Base-by-base conservation (phyloP, 53 echinoderm and acorn worm genomes). In the Luidia sarsii region DNA sequence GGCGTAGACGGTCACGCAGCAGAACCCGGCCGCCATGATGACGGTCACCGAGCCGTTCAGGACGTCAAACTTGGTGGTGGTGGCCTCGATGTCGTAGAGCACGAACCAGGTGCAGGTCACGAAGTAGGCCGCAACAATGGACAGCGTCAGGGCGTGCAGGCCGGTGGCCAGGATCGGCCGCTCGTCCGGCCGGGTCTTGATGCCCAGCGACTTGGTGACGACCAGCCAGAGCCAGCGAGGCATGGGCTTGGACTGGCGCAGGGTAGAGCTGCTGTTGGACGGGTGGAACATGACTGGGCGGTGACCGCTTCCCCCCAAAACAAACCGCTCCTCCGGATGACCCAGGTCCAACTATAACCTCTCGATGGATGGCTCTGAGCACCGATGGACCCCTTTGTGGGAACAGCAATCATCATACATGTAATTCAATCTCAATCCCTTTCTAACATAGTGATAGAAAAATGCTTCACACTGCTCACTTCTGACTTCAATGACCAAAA, bases 1-100 rank as follows among this genome's bases (percentile, higher is more conserved):
- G 51, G 90, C 92, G 48, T 92, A 92, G 19, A 92, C 34, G 10
- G 84, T 85, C 24, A 92, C 53, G 6, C 70, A 82, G 24, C 81
- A 88, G 72, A 91, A 95, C 0, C 90, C 90, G 52, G 90, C 71
- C 1, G 95, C 86, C 92, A 95, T 88, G 48, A 85, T 39, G 52
- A 95, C 53, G 25, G 82, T 95, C 51, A 95, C 82, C 10, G 92
- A 90, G n/a, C 90, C 92, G 31, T 87, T 95, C 9, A 95, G 75
- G 24, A 92, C 92, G 22, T 95, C 95, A 49, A 80, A 95, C 36
- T 85, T 85, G 33, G 95, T 95, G 46, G 90, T 83, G 41, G 67
- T 75, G 36, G 88, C 82, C 70, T 83, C 73, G 45, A 95, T 87
- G 39, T 95, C 90, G 21, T 75, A 88, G 32, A 86, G 70, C 9